Base-by-base conservation (phyloP, 2,888 invertebrate genomes). In the Pimpla rufipes region DNA sequence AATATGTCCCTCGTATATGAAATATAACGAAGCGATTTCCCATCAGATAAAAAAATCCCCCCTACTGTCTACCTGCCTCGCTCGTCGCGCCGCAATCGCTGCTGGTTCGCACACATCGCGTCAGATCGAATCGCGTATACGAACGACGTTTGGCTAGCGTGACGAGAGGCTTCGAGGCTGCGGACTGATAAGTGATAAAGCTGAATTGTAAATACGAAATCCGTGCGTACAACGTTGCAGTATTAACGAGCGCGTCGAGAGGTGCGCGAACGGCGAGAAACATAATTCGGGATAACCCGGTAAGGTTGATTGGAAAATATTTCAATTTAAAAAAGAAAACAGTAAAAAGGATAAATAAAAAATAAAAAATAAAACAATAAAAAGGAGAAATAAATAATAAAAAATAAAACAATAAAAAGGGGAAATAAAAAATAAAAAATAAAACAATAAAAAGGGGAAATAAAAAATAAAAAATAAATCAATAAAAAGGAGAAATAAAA, bases 121-220 rank as follows among this genome's bases (percentile, higher is more conserved):
- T 59, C 59, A n/a, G 37, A 59, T 16, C n/a, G 29, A 37, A 37
- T 59, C 59, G 59, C 29, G 29, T 5, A 5, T n/a, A 59, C 35
- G 16, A 16, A 59, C 57, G 35, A 37, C n/a, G 29, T 59, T 52
- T 52, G 52, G 11, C 29, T 35, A 29, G 57, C 57, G 57, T 57
- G 57, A 57, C 57, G 37, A 2, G 37, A 2, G 59, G 59, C 37
- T 59, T 7, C 35, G 29, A 42, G n/a, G 42, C 18, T 21, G 13
- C 23, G 29, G 21, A 6, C 8, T 50, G 10, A 29, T 66, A 42
- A 75, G n/a, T 7, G 52, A 55, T 16, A 66, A 50, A 37, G 64
- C 64, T 50, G 37, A 66, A 75, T 50, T 47, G 74, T 29, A 64
- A 64, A 50, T 50, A 50, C 21, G 40, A 37, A 16, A 57, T 7